A percentile compares a stretch with the other conserved stretches of the same genome.
Conservation (phyloP, 2,113 vertebrate species). For the Otolemur garnettii region DNA sequence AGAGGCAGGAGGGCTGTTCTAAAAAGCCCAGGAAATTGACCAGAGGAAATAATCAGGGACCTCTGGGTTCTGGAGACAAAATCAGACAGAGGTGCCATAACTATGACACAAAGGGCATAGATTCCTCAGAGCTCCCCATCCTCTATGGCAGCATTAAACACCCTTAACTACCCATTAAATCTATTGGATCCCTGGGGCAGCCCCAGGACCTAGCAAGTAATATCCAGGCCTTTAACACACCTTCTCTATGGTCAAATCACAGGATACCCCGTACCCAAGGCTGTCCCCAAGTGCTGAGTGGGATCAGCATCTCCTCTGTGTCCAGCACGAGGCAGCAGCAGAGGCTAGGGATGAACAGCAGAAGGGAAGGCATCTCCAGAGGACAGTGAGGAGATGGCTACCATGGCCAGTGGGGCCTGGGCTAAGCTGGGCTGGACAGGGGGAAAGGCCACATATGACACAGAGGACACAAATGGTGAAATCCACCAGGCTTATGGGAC, state of each 20-base stretch:
- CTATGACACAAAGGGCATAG: background rate
- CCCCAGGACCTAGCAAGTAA: background rate
- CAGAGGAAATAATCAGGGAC: background rate
- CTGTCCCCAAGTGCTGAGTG: background rate
- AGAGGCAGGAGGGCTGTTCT: rapidly evolving
- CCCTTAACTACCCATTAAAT: no score
- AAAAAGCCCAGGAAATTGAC: background rate
- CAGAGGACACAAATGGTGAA: rapidly evolving
- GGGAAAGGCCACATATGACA: background rate
- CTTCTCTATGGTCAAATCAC: background rate
- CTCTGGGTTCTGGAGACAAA: rapidly evolving
- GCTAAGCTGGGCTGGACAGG: background rate
- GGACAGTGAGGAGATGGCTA: rapidly evolving
- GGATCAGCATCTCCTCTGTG: background rate
- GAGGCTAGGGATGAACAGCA: rapidly evolving
- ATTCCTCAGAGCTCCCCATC: background rate
- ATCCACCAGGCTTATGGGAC: background rate
- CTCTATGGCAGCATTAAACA: rapidly evolving
- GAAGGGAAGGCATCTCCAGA: no score
- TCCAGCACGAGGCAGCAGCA: rapidly evolving
- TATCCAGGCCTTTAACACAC: background rate
- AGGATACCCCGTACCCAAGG: no score
- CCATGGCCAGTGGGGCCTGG: rapidly evolving
- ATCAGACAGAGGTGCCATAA: background rate
- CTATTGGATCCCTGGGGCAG: background rate